Evolutionary conservation across 2,797 vertebrate species (phyloP), one percentile per base, ranked within the genome.

Genomic region (Hephaestus fuliginosus): DNA sequence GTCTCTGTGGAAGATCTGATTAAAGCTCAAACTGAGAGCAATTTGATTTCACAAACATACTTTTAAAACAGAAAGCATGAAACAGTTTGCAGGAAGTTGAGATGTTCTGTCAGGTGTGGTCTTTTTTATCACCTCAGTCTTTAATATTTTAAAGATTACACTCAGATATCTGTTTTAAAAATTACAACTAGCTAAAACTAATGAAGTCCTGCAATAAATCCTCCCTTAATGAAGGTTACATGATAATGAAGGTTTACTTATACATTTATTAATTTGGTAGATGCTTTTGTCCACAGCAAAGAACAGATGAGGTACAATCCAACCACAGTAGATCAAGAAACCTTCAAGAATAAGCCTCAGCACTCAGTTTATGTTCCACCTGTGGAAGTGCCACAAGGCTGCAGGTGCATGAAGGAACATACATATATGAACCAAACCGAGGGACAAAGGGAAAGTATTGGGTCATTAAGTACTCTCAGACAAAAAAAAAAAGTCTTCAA

Each of bases 21-120:
- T 75, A 81, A 71, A 82, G 78, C 58, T 63, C 65, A 41, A 43
- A 61, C 51, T 49, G 69, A 68, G 76, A 80, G 46, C 62, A 84
- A 69, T 74, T 46, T 56, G 41, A 61, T 67, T 68, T 62, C 61
- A 67, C 51, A 73, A 84, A 75, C 20, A 3, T 46, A 44, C 48
- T 58, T 71, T 64, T 17, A 46, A 70, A 58, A 52, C 78, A 64
- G 17, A 4, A 48, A 18, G n/a, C 51, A 73, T 7, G 25, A 56
- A 72, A 75, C 43, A 39, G 70, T 76, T 76, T 75, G 6, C 17
- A 65, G 36, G 58, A 81, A 7, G 46, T 56, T 39, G 13, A 51
- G 46, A 51, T 33, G n/a, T 11, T 28, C 64, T 70, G 28, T 70
- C 68, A 72, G 57, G 61, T 71, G 75, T 68, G 58, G 48, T 51